phyloP scores from a whole-genome alignment of 1,140 invertebrate genomes.

The Neotoxoptera formosana region DNA sequence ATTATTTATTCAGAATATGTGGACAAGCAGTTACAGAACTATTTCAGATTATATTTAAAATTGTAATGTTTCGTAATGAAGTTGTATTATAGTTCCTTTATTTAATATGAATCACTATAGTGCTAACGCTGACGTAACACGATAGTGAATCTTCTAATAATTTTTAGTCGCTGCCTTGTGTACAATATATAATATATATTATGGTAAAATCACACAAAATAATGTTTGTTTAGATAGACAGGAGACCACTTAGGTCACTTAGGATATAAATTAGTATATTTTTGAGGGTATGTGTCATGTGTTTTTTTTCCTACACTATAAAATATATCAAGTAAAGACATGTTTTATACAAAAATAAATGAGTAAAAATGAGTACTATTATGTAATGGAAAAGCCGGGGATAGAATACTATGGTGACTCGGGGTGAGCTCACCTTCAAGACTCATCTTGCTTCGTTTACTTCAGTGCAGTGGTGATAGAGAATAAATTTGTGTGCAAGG shows the following conservation, averaged over 20 bases:
- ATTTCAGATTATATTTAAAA: not conserved
- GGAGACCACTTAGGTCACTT: not conserved
- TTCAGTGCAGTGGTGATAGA: too few species aligned
- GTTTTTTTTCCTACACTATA: not conserved
- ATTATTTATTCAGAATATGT: not conserved
- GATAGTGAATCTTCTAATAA: not conserved
- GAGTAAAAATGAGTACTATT: not conserved
- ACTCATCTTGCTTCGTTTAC: too few species aligned
- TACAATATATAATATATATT: not conserved
- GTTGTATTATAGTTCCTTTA: not conserved
- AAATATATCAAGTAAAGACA: not conserved
- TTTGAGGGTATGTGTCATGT: not conserved
- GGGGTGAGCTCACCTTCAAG: too few species aligned
- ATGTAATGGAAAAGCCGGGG: not conserved
- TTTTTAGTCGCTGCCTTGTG: not conserved
- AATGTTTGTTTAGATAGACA: not conserved
- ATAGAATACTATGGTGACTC: too few species aligned
- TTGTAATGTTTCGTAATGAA: not conserved
- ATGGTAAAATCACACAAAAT: not conserved
- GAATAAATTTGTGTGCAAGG: too few species aligned
- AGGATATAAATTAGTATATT: not conserved
- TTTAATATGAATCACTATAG: not conserved
- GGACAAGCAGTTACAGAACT: not conserved
- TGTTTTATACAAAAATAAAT: not conserved
- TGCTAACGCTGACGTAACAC: not conserved